Evolutionary conservation across 1,140 invertebrate species (phyloP).

Genomic region (Zaprionus ghesquierei): DNA sequence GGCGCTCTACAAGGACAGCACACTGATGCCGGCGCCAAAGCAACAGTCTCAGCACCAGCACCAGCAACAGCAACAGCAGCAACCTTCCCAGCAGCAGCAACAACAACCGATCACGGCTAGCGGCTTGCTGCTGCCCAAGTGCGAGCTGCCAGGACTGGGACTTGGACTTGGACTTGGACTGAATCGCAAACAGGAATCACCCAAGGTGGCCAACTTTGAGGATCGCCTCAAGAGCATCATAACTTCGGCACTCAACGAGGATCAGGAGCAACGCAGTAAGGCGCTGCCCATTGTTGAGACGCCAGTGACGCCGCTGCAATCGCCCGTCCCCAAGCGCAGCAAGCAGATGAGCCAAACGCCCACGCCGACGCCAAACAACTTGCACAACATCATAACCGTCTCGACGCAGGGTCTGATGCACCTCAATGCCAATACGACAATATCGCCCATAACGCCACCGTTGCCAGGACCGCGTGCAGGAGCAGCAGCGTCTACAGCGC

Average conservation of each 20-base stretch:
- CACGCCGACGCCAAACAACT: background rate
- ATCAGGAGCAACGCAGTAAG: slow-evolving; percentile 86
- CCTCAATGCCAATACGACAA: slow-evolving; percentile 76
- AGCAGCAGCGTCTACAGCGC: slow-evolving; percentile 79
- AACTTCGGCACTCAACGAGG: slow-evolving; percentile 94
- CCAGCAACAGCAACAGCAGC: slow-evolving; percentile 14
- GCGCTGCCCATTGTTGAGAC: slow-evolving; percentile 40
- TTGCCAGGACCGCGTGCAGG: slow-evolving; percentile 63
- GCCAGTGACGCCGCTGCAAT: slow-evolving; percentile 51
- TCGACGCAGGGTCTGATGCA: slow-evolving; percentile 80
- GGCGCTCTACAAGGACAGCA: slow-evolving; percentile 60
- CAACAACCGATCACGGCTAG: slow-evolving; percentile 29
- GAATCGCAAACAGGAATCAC: slow-evolving; percentile 86
- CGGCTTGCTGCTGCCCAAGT: slow-evolving; percentile 25
- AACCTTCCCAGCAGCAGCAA: slow-evolving; percentile 39
- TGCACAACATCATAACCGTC: slow-evolving; percentile 77
- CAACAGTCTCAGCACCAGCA: slow-evolving; percentile 48
- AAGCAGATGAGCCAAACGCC: slow-evolving; percentile 44
- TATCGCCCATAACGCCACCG: slow-evolving; percentile 81
- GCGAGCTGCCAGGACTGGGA: slow-evolving; percentile 23
- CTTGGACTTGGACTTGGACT: slow-evolving; percentile 11
- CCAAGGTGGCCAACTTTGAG: slow-evolving; percentile 93
- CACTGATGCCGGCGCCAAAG: slow-evolving; percentile 78
- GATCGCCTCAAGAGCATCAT: slow-evolving; percentile 96
- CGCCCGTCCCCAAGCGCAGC: slow-evolving; percentile 68